Evolutionary conservation across 2,888 invertebrate genomes (phyloP).

Genomic region (Euphydryas editha): DNA sequence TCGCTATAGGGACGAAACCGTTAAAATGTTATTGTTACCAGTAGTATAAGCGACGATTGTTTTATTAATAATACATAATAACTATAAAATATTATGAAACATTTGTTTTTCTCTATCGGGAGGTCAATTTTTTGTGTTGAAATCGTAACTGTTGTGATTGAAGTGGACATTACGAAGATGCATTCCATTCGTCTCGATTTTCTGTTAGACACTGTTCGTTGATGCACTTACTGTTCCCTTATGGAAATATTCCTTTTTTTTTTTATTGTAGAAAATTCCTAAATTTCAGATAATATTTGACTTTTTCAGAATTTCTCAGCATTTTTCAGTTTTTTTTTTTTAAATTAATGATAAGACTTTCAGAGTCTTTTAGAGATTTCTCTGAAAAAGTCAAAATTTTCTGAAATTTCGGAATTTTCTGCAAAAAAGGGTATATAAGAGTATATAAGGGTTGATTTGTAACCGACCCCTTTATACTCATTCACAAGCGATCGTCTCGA

Average conservation of each 20-base stretch:
- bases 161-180: conserved; percentile 75
- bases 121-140: conserved; percentile 61
- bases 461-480: not conserved
- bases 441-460: not conserved
- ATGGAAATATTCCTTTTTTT: too few species aligned
- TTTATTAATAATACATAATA: conserved; percentile 57
- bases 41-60: conserved; percentile 78
- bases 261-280: too few species aligned
- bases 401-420: too few species aligned
- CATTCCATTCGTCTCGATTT: conserved; percentile 75
- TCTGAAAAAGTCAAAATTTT: too few species aligned
- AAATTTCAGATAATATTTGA: too few species aligned
- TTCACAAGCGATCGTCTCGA: conserved; percentile 22
- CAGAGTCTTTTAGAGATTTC: too few species aligned
- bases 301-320: too few species aligned
- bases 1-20: conserved; percentile 45
- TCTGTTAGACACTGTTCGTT: conserved; percentile 73
- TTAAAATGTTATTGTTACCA: conserved; percentile 79
- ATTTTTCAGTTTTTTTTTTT: too few species aligned
- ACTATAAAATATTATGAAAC: conserved; percentile 52
- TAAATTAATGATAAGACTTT: too few species aligned
- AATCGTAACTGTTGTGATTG: conserved; percentile 61
- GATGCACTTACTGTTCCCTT: conserved; percentile 67
- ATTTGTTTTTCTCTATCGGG: conserved; percentile 63
- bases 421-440: too few species aligned